Evolutionary conservation across 2,113 vertebrate genomes (phyloP), one percentile per base, ranked within the genome.

Genomic region (Canis aureus): DNA sequence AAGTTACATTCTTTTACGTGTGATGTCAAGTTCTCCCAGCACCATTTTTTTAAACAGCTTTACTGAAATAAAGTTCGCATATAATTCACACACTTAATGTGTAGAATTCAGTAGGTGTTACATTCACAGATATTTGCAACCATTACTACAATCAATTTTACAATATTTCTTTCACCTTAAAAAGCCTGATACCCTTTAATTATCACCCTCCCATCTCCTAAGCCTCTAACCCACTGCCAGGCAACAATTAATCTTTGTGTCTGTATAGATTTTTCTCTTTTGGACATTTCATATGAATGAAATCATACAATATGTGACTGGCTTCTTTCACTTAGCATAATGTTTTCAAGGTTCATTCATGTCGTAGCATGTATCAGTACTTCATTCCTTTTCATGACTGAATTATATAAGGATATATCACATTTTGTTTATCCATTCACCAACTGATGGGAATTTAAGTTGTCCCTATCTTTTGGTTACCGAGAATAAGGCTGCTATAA

Each of bases 271-370:
- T 78, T 78, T 78, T 49, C 25, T 51, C 23, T 51, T 78, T 29
- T 51, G 13, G 43, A 51, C 25, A 78, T 51, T 78, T 51, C 43
- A 51, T 51, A 29, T 78, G 74, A 78, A 51, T 51, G 74, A 78
- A 78, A 78, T 51, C 25, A 51, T 51, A 27, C 27, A 64, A 59
- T 20, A 69, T 20, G 43, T 78, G 25, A 78, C 25, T 71, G 19
- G 17, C 12, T 60, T 83, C 43, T 62, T 85, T 84, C 38, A 78
- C 43, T 55, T 51, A 76, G 35, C 53, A 69, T 91, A 25, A 74
- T 51, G 53, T 85, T 95, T 95, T 71, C 62, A 95, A 78, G 29
- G 55, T 79, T 95, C 38, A 95, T 59, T 5, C 53, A 85, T 59
- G 78, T 85, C 78, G 29, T 51, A 85, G 60, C 22, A 78, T 53